These are phyloP conservation scores for Empis stercorea DNA, from an alignment of 2,888 invertebrate species.

Conservation along the genomic window DNA sequence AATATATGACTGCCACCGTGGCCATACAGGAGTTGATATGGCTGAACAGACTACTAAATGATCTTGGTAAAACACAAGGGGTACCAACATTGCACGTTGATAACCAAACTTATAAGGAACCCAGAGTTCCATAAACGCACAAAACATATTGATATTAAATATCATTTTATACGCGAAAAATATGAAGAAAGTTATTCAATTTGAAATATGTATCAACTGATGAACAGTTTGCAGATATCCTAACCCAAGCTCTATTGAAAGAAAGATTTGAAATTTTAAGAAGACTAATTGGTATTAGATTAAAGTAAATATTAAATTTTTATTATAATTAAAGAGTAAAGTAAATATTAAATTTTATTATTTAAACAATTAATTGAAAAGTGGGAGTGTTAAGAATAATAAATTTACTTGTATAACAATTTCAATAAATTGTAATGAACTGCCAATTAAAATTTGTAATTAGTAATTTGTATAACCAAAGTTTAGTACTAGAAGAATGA, in stretches of 20 bases:
- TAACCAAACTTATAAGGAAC: conserved; percentile 13
- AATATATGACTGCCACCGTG: conserved; percentile 21
- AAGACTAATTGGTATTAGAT: neutral
- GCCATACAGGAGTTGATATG: conserved; percentile 17
- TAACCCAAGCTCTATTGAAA: neutral
- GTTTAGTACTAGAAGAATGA: no score
- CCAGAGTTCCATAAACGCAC: conserved; percentile 9
- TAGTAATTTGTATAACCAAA: no score
- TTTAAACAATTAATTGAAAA: neutral
- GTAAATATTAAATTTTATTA: neutral
- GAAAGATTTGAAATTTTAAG: neutral
- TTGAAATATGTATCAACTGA: conserved; percentile 1
- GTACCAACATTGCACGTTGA: conserved; percentile 11
- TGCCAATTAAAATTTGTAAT: no score
- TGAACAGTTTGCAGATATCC: neutral
- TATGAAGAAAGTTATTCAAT: conserved; percentile 1
- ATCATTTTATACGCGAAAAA: conserved; percentile 6
- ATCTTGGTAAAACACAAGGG: neutral
- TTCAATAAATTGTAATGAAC: no score
- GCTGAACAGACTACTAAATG: conserved; percentile 1
- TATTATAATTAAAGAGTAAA: no score
- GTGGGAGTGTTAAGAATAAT: neutral
- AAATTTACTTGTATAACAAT: no score
- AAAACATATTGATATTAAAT: conserved; percentile 10
- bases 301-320: neutral